Evolutionary conservation across 2,113 vertebrate genomes (phyloP).

Genomic region (Lophius piscatorius): DNA sequence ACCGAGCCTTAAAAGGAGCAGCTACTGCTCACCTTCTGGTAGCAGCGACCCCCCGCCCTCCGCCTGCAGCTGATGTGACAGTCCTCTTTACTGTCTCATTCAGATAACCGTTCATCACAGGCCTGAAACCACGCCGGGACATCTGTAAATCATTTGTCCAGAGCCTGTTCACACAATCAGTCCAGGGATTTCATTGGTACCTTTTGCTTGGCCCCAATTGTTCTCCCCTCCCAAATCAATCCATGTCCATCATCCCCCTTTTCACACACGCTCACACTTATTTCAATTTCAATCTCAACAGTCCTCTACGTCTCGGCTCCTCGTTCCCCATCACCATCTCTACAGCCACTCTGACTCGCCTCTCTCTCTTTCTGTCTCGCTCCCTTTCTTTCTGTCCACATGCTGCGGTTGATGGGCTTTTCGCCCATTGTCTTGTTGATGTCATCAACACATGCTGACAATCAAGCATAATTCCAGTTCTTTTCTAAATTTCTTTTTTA

Average conservation of each 20-base stretch:
- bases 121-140: constrained; percentile 14
- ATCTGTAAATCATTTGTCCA: constrained; percentile 63
- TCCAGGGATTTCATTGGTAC: constrained; percentile 10
- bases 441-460: too few species aligned
- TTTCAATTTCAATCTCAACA: constrained; percentile 33
- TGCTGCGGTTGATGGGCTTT: too few species aligned
- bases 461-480: too few species aligned
- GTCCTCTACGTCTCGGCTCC: neutral
- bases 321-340: neutral
- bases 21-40: too few species aligned
- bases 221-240: constrained; percentile 53
- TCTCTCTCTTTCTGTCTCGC: too few species aligned
- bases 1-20: constrained; percentile 8
- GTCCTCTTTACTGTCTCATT: constrained; percentile 43
- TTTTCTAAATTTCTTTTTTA: too few species aligned
- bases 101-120: constrained; percentile 46
- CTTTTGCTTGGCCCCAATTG: constrained; percentile 9
- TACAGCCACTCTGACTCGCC: neutral
- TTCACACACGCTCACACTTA: constrained; percentile 12
- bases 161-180: constrained; percentile 27
- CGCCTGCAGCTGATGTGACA: constrained; percentile 12
- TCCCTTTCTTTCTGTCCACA: too few species aligned
- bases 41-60: neutral
- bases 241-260: constrained; percentile 37
- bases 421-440: too few species aligned